phyloP scores from a whole-genome alignment of 1,140 invertebrate genomes.

The Vollenhovia emeryi region DNA sequence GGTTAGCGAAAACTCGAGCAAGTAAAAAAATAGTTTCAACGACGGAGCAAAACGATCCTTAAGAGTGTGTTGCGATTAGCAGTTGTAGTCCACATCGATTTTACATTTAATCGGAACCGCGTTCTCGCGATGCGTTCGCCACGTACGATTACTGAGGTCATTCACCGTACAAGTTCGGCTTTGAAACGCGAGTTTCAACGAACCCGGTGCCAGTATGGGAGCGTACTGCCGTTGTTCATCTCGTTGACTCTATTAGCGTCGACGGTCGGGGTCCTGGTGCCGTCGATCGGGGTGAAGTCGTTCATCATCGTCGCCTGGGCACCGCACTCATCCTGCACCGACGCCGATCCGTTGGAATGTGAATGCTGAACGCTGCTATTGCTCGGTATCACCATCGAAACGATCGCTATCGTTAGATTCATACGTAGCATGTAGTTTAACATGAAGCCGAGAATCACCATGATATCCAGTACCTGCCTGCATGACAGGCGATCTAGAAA shows the following conservation, averaged over 20 bases:
- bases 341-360: conserved; percentile 62
- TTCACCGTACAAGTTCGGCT: conserved; percentile 29
- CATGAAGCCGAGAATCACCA: conserved; percentile 95
- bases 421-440: conserved; percentile 95
- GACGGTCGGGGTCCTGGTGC: conserved; percentile 19
- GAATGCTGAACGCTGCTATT: conserved; percentile 73
- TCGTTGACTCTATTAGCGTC: conserved; percentile 42
- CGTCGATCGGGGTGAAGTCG: conserved; percentile 17
- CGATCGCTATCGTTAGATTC: conserved; percentile 95
- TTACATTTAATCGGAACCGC: background rate
- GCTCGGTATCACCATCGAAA: conserved; percentile 91
- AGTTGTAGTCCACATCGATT: background rate
- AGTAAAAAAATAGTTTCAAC: background rate
- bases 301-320: background rate
- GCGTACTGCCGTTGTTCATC: conserved; percentile 36
- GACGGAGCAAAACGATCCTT: background rate
- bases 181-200: conserved; percentile 40
- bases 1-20: background rate
- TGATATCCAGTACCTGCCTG: conserved; percentile 92
- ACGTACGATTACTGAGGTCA: background rate
- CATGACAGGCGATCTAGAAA: conserved; percentile 90
- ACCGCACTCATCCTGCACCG: background rate
- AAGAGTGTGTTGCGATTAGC: background rate
- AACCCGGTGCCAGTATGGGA: conserved; percentile 13
- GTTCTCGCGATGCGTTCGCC: background rate